These are phyloP conservation scores for Tachuris rubrigastra DNA, from an alignment of 2,113 vertebrate species.

Conservation along the genomic window DNA sequence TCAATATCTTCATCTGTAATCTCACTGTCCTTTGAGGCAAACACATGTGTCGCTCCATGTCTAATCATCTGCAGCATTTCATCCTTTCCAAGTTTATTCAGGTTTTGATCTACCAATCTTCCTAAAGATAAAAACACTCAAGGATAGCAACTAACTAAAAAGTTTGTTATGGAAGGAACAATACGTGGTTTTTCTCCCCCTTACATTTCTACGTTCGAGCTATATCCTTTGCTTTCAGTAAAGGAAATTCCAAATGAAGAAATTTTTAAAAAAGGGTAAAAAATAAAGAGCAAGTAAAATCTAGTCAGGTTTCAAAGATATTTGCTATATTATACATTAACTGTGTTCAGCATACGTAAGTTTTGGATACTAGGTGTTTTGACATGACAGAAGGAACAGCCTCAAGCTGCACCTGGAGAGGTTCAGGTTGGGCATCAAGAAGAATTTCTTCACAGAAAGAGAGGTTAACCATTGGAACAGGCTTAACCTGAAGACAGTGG, in stretches of 20 bases:
- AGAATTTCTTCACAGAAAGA: background rate
- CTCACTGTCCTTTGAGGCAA: constrained; percentile 97
- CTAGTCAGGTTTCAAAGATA: background rate
- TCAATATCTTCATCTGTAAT: constrained; percentile 98
- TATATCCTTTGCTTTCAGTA: background rate
- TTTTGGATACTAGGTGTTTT: background rate
- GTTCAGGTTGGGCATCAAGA: background rate
- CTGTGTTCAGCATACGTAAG: background rate
- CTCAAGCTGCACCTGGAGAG: background rate
- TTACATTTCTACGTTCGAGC: background rate
- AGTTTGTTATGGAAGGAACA: background rate
- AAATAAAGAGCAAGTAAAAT: background rate
- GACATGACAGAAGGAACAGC: background rate
- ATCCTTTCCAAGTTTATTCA: constrained; percentile 97
- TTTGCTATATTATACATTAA: background rate
- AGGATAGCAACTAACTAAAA: background rate
- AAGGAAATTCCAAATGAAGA: background rate
- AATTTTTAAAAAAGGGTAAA: background rate
- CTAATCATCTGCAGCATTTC: constrained; percentile 99
- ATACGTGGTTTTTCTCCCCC: fast-evolving
- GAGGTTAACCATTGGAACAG: background rate
- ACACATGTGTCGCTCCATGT: constrained; percentile 95
- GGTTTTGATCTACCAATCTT: constrained; percentile 92
- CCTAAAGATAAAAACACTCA: constrained; percentile 69
- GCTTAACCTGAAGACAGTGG: background rate